phyloP scores from a whole-genome alignment of 2,797 vertebrate species.

The Ctenochaetus hawaiiensis region DNA sequence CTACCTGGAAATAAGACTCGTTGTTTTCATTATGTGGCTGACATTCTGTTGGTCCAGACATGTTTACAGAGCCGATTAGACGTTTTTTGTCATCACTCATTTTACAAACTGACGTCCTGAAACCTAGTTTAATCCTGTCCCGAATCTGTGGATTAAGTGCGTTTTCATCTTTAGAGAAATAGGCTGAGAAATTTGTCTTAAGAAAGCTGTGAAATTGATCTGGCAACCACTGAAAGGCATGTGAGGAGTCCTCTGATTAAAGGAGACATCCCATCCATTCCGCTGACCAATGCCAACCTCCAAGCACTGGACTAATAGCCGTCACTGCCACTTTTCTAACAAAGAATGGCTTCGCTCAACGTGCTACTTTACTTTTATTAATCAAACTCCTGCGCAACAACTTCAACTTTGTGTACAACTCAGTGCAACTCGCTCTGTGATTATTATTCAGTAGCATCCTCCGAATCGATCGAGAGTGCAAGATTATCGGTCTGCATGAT shows the following conservation, averaged over 20 bases:
- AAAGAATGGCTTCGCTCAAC: conserved; percentile 34
- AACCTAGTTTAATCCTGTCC: conserved; percentile 23
- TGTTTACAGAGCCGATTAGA: conserved; percentile 35
- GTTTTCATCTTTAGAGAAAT: conserved; percentile 37
- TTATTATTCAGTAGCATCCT: conserved; percentile 72
- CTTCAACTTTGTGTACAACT: conserved; percentile 67
- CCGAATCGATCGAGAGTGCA: conserved; percentile 63
- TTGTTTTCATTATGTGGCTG: conserved; percentile 16
- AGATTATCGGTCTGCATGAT: conserved; percentile 67
- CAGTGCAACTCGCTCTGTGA: conserved; percentile 47
- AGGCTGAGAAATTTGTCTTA: conserved; percentile 42
- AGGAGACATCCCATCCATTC: conserved; percentile 72
- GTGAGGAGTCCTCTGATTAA: conserved; percentile 65
- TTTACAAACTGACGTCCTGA: conserved; percentile 8
- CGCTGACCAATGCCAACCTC: conserved; percentile 60
- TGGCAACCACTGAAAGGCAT: conserved; percentile 67
- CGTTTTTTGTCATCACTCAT: conserved; percentile 8
- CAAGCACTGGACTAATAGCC: conserved; percentile 46
- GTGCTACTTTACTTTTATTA: conserved; percentile 37
- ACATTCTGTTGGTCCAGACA: conserved; percentile 13
- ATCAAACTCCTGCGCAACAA: conserved; percentile 47
- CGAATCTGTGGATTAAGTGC: conserved; percentile 23
- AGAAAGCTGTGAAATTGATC: conserved; percentile 73
- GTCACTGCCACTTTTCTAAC: conserved; percentile 55
- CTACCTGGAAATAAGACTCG: conserved; percentile 27